Percentiles rank a stretch among this genome's conserved stretches.
These are phyloP conservation scores for Panthera tigris DNA, from an alignment of 2,113 vertebrate genomes.

Conservation along the genomic window DNA sequence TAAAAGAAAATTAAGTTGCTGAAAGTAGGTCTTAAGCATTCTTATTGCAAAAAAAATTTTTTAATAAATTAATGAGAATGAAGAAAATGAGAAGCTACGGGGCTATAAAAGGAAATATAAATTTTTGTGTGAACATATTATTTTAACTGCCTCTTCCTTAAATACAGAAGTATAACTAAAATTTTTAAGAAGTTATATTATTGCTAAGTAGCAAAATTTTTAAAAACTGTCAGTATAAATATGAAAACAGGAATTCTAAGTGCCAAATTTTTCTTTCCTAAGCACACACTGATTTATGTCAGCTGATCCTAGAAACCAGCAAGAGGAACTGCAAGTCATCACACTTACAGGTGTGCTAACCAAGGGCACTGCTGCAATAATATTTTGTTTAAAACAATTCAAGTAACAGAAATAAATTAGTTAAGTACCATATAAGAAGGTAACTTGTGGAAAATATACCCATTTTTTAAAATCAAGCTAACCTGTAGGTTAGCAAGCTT, in stretches of 20 bases:
- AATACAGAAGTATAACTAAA: slow-evolving; percentile 20
- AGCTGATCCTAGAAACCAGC: slow-evolving; percentile 68
- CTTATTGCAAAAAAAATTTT: not conserved
- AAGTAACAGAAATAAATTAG: slow-evolving; percentile 72
- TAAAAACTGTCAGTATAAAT: slow-evolving; percentile 24
- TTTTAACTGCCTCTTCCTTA: slow-evolving; percentile 1
- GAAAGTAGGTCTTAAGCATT: not conserved
- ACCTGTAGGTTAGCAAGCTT: not conserved
- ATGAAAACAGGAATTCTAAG: slow-evolving; percentile 60
- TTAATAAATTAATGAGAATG: not conserved
- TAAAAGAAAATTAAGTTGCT: slow-evolving; percentile 6
- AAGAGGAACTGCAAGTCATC: slow-evolving; percentile 84
- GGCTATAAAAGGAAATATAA: slow-evolving; percentile 21
- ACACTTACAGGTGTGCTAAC: slow-evolving; percentile 84
- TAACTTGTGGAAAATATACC: slow-evolving; percentile 15
- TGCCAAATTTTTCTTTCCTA: slow-evolving; percentile 56
- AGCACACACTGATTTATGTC: slow-evolving; percentile 67
- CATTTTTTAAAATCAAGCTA: slow-evolving; percentile 65
- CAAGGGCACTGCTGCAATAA: slow-evolving; percentile 67
- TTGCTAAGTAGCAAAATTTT: not conserved
- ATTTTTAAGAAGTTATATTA: slow-evolving; percentile 19
- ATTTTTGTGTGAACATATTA: slow-evolving; percentile 1
- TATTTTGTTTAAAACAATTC: slow-evolving; percentile 79
- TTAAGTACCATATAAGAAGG: slow-evolving; percentile 81
- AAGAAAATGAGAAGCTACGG: slow-evolving; percentile 1